These are phyloP conservation scores for Dugesia japonica DNA, from an alignment of 2,888 invertebrate genomes.

Conservation along the genomic window DNA sequence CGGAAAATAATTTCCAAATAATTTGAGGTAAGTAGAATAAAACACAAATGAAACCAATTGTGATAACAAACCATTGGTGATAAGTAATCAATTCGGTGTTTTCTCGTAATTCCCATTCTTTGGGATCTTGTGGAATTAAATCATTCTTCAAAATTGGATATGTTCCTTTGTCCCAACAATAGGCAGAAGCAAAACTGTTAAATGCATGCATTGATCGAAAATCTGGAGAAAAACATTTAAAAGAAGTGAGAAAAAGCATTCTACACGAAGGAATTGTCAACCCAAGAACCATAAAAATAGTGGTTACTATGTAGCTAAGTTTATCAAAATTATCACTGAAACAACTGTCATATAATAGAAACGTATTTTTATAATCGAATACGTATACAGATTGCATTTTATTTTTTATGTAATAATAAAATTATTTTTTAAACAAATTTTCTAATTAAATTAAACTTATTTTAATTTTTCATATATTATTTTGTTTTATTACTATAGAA, in stretches of 20 bases:
- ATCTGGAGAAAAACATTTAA: too few species aligned
- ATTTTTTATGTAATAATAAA: background rate
- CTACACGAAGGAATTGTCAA: background rate
- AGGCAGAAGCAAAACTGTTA: too few species aligned
- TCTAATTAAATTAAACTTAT: too few species aligned
- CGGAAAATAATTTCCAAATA: background rate
- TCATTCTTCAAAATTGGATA: background rate
- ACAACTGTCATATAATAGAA: background rate
- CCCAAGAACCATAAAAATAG: background rate
- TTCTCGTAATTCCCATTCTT: background rate
- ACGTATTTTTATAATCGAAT: background rate
- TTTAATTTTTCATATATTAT: too few species aligned
- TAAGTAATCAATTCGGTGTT: background rate
- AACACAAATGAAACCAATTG: background rate
- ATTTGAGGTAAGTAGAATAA: background rate
- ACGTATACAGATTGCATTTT: background rate
- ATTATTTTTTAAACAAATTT: background rate
- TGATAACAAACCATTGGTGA: background rate
- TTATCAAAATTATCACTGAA: background rate
- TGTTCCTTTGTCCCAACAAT: background rate
- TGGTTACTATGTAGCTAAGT: background rate
- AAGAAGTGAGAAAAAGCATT: background rate
- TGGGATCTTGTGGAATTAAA: background rate
- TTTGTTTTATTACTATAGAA: too few species aligned
- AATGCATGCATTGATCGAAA: too few species aligned